phyloP scores from a whole-genome alignment of 2,797 vertebrate species.

The Malacoctenus gilli region DNA sequence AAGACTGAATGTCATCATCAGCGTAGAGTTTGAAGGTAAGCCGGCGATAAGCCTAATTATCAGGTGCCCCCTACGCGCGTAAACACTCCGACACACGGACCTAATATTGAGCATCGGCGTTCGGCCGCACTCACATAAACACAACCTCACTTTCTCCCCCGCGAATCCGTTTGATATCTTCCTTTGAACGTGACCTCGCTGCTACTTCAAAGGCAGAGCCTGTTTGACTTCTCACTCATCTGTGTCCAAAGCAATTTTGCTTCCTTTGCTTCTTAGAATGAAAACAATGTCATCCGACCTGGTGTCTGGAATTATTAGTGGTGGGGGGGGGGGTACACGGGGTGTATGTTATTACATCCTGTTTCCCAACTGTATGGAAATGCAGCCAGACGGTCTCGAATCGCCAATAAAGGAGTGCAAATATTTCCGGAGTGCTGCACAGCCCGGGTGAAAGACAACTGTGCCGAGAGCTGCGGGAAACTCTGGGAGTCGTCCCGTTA shows the following conservation, averaged over 20 bases:
- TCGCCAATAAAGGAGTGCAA: constrained; percentile 46
- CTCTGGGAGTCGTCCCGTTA: constrained; percentile 48
- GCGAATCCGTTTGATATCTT: constrained; percentile 45
- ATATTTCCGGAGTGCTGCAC: constrained; percentile 51
- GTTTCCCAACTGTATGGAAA: constrained; percentile 35
- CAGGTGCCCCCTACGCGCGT: constrained; percentile 18
- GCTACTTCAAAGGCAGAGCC: constrained; percentile 64
- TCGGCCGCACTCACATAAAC: constrained; percentile 30
- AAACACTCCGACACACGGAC: constrained; percentile 12
- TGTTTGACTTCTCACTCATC: constrained; percentile 65
- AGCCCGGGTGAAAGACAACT: constrained; percentile 45
- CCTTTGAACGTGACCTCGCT: constrained; percentile 67
- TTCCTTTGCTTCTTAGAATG: constrained; percentile 20
- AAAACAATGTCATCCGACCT: constrained; percentile 28
- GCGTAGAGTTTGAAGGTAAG: constrained; percentile 46
- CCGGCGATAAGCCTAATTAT: constrained; percentile 52
- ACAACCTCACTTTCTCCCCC: constrained; percentile 34
- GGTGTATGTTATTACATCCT: constrained; percentile 51
- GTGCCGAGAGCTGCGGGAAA: constrained; percentile 15
- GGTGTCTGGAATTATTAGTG: constrained; percentile 60
- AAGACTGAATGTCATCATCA: constrained; percentile 38
- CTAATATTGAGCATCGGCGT: constrained; percentile 32
- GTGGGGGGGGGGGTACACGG: constrained; percentile 22
- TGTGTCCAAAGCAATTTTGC: constrained; percentile 49
- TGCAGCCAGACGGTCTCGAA: constrained; percentile 51